Evolutionary conservation across 2,888 invertebrate species (phyloP).

Genomic region (Heteromurus nitidus): DNA sequence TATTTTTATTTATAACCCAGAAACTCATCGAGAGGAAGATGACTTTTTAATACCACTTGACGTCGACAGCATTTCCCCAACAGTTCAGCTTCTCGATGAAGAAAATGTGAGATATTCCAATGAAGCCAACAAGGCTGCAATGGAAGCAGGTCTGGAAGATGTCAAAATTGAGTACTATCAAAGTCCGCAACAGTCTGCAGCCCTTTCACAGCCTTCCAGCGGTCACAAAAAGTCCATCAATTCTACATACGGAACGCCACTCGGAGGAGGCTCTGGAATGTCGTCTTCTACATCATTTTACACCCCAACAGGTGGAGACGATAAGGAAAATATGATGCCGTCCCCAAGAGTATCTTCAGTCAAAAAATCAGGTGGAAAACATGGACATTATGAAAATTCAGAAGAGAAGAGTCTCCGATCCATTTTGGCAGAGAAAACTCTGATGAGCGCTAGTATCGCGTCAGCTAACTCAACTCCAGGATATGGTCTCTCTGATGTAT

Average conservation of each 20-base stretch:
- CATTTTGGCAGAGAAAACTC: constrained; percentile 4
- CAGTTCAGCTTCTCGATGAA: constrained; percentile 51
- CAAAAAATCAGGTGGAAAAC: not conserved
- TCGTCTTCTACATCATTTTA: constrained; percentile 22
- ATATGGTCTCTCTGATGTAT: too few species aligned
- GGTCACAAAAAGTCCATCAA: not conserved
- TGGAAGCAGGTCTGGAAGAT: constrained; percentile 42
- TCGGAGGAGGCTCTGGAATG: not conserved
- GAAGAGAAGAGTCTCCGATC: not conserved
- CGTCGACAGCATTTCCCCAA: constrained; percentile 45
- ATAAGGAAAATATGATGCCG: constrained; percentile 53
- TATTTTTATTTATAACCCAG: too few species aligned
- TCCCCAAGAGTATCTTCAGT: not conserved
- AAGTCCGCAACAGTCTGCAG: constrained; percentile 33
- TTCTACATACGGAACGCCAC: constrained; percentile 29
- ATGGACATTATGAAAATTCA: not conserved
- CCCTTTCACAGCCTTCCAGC: constrained; percentile 19
- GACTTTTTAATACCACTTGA: constrained; percentile 67
- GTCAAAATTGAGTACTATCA: constrained; percentile 59
- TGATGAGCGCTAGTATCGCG: too few species aligned
- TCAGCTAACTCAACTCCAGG: too few species aligned
- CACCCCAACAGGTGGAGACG: constrained; percentile 53
- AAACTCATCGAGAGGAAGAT: constrained; percentile 69
- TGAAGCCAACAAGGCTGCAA: constrained; percentile 40
- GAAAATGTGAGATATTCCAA: constrained; percentile 24